phyloP scores from a whole-genome alignment of 1,140 invertebrate genomes.

The Tetraneura akinire region DNA sequence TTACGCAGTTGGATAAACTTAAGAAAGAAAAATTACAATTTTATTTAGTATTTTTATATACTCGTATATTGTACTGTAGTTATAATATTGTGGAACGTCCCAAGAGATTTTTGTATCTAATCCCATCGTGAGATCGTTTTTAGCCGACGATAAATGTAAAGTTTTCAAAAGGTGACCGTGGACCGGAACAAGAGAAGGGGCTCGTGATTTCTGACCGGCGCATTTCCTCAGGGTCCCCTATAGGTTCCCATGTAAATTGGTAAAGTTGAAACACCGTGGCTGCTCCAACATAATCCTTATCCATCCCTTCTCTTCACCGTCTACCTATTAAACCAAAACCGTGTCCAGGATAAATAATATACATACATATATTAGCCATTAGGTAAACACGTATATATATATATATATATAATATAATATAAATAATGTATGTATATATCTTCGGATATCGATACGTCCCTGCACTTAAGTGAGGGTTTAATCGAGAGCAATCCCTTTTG shows the following conservation, averaged over 20 bases:
- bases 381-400: no score
- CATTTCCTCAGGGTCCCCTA: neutral
- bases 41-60: no score
- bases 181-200: neutral
- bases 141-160: neutral
- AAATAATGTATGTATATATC: no score
- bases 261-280: neutral
- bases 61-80: no score
- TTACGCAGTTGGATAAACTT: no score
- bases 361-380: no score
- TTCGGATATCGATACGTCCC: neutral
- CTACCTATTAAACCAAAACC: neutral
- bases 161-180: neutral
- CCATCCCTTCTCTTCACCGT: no score
- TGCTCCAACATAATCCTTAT: no score
- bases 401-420: no score
- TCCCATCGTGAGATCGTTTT: neutral
- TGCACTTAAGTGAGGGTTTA: constrained; percentile 1
- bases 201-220: neutral
- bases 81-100: neutral
- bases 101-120: neutral
- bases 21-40: no score
- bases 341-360: neutral
- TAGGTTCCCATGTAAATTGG: constrained; percentile 16
- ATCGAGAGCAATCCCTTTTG: neutral